phyloP scores from a whole-genome alignment of 1,140 invertebrate genomes.

The Vanessa atalanta region DNA sequence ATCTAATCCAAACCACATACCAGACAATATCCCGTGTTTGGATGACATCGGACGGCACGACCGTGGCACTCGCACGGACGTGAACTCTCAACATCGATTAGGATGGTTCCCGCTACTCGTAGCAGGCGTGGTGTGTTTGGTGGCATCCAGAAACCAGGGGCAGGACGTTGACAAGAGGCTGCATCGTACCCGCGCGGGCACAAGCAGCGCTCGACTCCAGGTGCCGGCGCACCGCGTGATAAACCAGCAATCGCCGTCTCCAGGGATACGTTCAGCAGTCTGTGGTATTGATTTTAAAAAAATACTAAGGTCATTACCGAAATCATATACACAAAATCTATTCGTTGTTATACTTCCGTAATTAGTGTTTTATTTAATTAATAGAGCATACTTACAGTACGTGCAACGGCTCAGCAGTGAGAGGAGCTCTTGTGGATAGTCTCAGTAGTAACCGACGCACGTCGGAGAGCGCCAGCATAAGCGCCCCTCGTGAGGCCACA shows the following conservation, averaged over 20 bases:
- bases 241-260: constrained; percentile 88
- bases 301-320: neutral
- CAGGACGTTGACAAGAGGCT: constrained; percentile 93
- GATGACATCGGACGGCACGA: constrained; percentile 89
- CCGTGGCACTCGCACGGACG: constrained; percentile 91
- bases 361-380: too few relatives aligned
- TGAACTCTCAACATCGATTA: constrained; percentile 90
- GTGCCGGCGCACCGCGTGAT: constrained; percentile 85
- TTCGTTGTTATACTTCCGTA: too few relatives aligned
- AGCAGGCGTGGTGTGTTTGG: constrained; percentile 47
- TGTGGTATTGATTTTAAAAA: constrained; percentile 54
- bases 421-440: constrained; percentile 86
- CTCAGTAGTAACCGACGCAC: constrained; percentile 90
- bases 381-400: constrained; percentile 54
- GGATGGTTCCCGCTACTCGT: constrained; percentile 81
- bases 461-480: constrained; percentile 95
- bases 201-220: constrained; percentile 93
- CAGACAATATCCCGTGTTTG: constrained; percentile 91
- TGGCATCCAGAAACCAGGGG: constrained; percentile 87
- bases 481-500: constrained; percentile 65
- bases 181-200: constrained; percentile 90
- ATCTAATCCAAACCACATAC: constrained; percentile 76
- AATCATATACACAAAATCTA: too few relatives aligned
- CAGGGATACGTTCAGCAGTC: constrained; percentile 88
- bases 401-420: constrained; percentile 69